Evolutionary conservation across 2,797 vertebrate genomes (phyloP), one percentile per base, ranked within the genome.

Genomic region (Adrianichthys oophorus): DNA sequence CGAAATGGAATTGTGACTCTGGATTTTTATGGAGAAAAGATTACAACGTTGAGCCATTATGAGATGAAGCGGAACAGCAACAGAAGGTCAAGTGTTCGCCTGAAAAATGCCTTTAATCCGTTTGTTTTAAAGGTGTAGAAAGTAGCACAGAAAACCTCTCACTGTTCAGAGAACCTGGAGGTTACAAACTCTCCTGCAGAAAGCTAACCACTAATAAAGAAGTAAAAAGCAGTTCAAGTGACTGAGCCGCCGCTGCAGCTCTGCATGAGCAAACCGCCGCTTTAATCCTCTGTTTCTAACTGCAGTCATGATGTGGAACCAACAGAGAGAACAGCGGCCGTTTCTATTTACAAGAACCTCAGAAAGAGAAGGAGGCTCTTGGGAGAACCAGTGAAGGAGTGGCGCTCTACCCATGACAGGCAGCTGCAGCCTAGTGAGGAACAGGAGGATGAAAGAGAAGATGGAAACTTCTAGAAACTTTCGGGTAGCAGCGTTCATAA

Each of bases 221-320:
- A 60, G 45, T 48, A 70, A 76, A 70, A 76, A 52, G 42, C 16
- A 65, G 19, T 59, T 54, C 49, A 71, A 70, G 68, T 68, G 49
- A 76, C 48, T 17, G 44, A 59, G 59, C 55, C 65, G 1, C 40
- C 24, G 58, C 48, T 15, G 45, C 37, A 24, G 57, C 68, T 56
- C 58, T 7, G 1, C 68, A 48, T 48, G 40, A 72, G 72, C 65
- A 76, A 67, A 72, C 55, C 45, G 16, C 71, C 43, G 60, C 59
- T 60, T 68, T 68, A 45, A 53, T 62, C 52, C 59, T 21, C 43
- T 15, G 47, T 32, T 5, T 24, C 49, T 1, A 60, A 15, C 12
- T 17, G 65, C 62, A 49, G 43, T 56, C 18, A 3, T 59, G 64
- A 65, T 14, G 32, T 10, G 15, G 7, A 23, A 41, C 51, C 56